phyloP scores from a whole-genome alignment of 1,140 invertebrate species.

The Teleogryllus occipitalis region DNA sequence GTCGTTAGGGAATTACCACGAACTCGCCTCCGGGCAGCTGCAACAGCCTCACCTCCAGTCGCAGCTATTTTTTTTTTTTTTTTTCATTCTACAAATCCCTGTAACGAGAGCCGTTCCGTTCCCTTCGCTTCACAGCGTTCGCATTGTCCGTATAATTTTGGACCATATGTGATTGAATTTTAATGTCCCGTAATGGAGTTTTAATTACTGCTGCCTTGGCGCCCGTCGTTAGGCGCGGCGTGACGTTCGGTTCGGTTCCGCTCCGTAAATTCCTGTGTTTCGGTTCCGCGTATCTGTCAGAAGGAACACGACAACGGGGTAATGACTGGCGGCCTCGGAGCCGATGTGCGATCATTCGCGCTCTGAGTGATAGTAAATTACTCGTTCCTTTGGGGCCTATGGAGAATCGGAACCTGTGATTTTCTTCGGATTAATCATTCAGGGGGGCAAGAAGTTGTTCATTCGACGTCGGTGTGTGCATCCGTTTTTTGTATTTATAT shows the following conservation, averaged over 20 bases:
- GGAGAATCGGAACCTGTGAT: too few relatives aligned
- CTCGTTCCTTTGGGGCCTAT: too few relatives aligned
- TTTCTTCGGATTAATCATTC: too few relatives aligned
- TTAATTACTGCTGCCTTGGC: background rate
- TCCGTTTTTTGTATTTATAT: too few relatives aligned
- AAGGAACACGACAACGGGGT: background rate
- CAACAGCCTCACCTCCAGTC: background rate
- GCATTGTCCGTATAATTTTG: background rate
- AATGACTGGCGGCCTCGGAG: background rate
- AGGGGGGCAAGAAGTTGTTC: too few relatives aligned
- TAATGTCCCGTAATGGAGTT: background rate
- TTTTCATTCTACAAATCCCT: background rate
- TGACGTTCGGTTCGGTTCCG: background rate
- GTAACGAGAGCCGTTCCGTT: background rate
- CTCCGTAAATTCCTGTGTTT: background rate
- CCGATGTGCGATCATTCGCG: too few relatives aligned
- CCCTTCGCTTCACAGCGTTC: background rate
- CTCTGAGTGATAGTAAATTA: too few relatives aligned
- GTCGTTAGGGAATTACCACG: background rate
- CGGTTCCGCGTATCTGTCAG: background rate
- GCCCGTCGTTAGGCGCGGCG: background rate
- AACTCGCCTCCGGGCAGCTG: background rate
- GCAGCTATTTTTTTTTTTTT: background rate
- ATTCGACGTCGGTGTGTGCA: too few relatives aligned
- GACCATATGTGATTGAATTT: background rate